phyloP scores from a whole-genome alignment of 2,888 invertebrate species.

The Pristionchus japonicus region DNA sequence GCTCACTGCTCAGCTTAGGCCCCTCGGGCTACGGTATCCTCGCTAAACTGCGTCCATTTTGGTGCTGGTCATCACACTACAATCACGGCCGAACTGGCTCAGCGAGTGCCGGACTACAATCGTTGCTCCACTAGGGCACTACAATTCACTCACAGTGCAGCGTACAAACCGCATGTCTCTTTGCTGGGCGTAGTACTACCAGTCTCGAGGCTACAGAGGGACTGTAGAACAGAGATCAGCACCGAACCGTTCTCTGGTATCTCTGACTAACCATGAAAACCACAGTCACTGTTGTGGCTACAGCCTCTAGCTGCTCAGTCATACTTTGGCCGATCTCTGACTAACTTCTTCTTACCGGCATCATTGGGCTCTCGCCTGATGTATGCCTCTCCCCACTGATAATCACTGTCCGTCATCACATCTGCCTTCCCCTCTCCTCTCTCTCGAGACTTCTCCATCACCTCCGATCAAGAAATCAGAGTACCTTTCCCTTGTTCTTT shows the following conservation, averaged over 20 bases:
- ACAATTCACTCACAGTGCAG: not conserved
- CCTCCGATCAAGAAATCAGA: not conserved
- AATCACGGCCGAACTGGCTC: not conserved
- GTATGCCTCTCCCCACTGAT: not conserved
- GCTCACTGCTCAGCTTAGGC: not conserved
- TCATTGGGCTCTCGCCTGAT: not conserved
- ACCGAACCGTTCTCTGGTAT: not conserved
- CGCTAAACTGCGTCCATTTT: not conserved
- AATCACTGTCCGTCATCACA: not conserved
- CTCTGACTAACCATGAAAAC: not conserved
- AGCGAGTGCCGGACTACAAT: not conserved
- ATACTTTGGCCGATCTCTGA: not conserved
- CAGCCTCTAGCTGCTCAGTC: not conserved
- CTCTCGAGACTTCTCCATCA: not conserved
- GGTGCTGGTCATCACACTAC: not conserved
- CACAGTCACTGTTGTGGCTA: not conserved
- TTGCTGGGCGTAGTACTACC: not conserved
- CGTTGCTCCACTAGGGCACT: not conserved
- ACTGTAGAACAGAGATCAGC: not conserved
- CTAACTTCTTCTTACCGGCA: not conserved
- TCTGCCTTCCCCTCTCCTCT: conserved; percentile 12
- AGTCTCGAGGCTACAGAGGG: not conserved
- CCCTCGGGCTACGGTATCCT: not conserved
- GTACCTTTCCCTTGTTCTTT: not conserved
- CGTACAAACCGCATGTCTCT: not conserved